Conservation (phyloP, 1,140 invertebrate genomes). For the Aphidius gifuensis region DNA sequence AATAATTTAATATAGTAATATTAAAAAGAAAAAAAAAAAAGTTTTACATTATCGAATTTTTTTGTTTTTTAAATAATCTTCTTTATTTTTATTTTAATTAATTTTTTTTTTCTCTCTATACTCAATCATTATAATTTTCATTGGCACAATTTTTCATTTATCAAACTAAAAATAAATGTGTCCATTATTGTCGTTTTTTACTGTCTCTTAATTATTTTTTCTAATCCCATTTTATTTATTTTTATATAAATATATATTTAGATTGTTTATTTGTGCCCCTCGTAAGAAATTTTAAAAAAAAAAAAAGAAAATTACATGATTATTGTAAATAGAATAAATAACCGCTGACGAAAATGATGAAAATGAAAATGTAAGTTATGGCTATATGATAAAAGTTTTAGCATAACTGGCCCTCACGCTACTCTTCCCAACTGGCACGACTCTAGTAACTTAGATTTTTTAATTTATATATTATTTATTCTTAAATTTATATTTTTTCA, state of each 20-base stretch:
- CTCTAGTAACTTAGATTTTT: constrained; percentile 40
- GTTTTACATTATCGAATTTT: too few relatives aligned
- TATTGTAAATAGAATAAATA: constrained; percentile 15
- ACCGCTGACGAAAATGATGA: constrained; percentile 27
- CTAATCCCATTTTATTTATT: constrained; percentile 10
- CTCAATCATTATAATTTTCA: too few relatives aligned
- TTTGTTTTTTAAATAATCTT: not conserved
- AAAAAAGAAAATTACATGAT: constrained; percentile 27
- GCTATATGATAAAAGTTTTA: constrained; percentile 41
- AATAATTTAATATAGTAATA: not conserved
- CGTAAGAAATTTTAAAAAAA: constrained; percentile 41
- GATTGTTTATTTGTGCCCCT: constrained; percentile 24
- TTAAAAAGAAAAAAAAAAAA: constrained; percentile 11
- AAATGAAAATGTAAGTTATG: constrained; percentile 51
- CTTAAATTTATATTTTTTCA: constrained; percentile 5
- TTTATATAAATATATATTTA: constrained; percentile 20
- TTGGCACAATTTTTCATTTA: too few relatives aligned
- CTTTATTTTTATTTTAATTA: too few relatives aligned
- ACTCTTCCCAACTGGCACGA: constrained; percentile 55
- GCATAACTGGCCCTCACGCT: constrained; percentile 49
- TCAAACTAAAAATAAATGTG: not conserved
- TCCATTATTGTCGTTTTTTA: constrained; percentile 9
- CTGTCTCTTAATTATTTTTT: constrained; percentile 7
- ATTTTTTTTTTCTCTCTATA: too few relatives aligned
- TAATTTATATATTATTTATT: constrained; percentile 17